phyloP scores from a whole-genome alignment of 2,888 invertebrate genomes.

The Hoplodrina ambigua region DNA sequence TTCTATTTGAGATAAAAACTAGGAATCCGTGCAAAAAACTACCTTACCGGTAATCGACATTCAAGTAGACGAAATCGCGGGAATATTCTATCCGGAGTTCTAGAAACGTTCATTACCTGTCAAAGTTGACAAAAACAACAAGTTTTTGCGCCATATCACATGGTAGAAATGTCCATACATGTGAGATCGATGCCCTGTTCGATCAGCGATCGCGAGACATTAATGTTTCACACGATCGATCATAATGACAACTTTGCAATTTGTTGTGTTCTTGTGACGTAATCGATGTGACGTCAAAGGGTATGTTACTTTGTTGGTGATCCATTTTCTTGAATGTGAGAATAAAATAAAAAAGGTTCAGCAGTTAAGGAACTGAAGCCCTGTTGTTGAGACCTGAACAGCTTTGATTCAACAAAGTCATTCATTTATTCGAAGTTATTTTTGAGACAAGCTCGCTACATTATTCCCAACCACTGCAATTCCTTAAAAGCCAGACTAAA shows the following conservation, averaged over 20 bases:
- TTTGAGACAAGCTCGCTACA: too few relatives aligned
- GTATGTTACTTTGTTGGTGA: neutral
- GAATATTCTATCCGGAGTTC: neutral
- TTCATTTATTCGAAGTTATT: too few relatives aligned
- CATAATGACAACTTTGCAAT: slow-evolving; percentile 42
- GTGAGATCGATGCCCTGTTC: slow-evolving; percentile 44
- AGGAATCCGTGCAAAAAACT: too few relatives aligned
- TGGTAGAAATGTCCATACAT: slow-evolving; percentile 49
- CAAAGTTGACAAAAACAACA: slow-evolving; percentile 35
- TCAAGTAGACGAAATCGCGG: too few relatives aligned
- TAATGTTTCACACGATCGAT: slow-evolving; percentile 57
- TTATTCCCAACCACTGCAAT: too few relatives aligned
- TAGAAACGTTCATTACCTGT: slow-evolving; percentile 28
- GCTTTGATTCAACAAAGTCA: too few relatives aligned
- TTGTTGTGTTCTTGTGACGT: slow-evolving; percentile 30
- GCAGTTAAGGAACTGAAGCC: neutral
- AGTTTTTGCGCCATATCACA: slow-evolving; percentile 47
- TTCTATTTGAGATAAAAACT: too few relatives aligned
- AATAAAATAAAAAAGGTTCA: neutral
- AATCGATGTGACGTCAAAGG: slow-evolving; percentile 14
- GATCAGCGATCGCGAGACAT: slow-evolving; percentile 49
- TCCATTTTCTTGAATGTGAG: neutral
- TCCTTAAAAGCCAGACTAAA: too few relatives aligned
- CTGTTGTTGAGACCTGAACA: too few relatives aligned
- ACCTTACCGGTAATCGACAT: too few relatives aligned